These are phyloP conservation scores for Gnatocerus cornutus DNA, from an alignment of 2,888 invertebrate species.

Conservation along the genomic window DNA sequence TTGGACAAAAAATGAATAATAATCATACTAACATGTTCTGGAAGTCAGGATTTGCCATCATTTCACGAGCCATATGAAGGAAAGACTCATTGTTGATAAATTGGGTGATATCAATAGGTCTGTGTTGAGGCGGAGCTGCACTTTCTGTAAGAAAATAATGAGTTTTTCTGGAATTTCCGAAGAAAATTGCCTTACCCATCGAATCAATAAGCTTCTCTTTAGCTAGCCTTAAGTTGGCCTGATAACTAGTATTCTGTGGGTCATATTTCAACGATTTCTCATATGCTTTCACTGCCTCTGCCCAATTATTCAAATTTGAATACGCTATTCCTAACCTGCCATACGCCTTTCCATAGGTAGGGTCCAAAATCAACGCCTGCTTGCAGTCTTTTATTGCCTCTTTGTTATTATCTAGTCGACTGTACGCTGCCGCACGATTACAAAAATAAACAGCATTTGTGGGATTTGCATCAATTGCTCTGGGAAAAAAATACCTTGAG, in stretches of 20 bases:
- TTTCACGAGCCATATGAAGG: constrained; percentile 88
- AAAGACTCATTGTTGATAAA: constrained; percentile 87
- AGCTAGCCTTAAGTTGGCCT: constrained; percentile 88
- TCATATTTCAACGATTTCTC: constrained; percentile 91
- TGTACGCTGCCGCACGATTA: constrained; percentile 97
- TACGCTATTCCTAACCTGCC: constrained; percentile 93
- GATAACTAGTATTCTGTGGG: constrained; percentile 93
- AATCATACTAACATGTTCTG: constrained; percentile 75
- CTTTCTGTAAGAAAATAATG: constrained; percentile 52
- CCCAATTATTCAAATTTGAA: constrained; percentile 86
- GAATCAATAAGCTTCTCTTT: constrained; percentile 75
- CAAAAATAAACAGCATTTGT: constrained; percentile 96
- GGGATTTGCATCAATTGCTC: constrained; percentile 91
- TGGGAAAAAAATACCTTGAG: constrained; percentile 62
- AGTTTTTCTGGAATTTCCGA: too few relatives aligned
- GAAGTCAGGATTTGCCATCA: constrained; percentile 90
- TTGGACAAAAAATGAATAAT: not conserved
- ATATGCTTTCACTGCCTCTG: constrained; percentile 90
- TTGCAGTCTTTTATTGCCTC: constrained; percentile 93
- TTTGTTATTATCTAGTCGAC: constrained; percentile 88
- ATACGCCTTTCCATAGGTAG: constrained; percentile 95
- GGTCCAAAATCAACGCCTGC: constrained; percentile 90
- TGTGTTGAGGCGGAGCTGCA: constrained; percentile 57
- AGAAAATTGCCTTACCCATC: constrained; percentile 51
- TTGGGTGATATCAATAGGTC: constrained; percentile 75